Base-by-base conservation (phyloP, 2,113 vertebrate genomes). In the Archocentrus centrarchus region DNA sequence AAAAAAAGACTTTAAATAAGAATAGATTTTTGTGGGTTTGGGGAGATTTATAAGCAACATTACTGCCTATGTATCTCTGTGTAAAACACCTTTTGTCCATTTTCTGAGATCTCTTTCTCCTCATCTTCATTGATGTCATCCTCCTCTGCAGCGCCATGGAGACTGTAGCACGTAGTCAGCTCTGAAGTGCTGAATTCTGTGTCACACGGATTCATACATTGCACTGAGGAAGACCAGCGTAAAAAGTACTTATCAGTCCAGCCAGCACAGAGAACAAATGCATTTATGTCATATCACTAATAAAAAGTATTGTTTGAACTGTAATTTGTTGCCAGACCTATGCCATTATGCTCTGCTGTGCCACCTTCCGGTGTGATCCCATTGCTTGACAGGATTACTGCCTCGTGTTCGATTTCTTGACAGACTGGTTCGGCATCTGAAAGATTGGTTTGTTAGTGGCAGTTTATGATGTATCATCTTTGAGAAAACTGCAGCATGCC, bases 21-120 rank as follows among this genome's bases (percentile, higher is more conserved):
- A 44, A 77, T 2, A 6, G 78, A 10, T 39, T 59, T 39, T 79
- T 68, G 30, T 47, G 44, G 44, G 32, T 11, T 58, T 24, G 60
- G n/a, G 13, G 15, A 3, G 4, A 47, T 15, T 13, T 44, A 32
- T 11, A 30, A 50, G 41, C 24, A 70, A 11, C 5, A 53, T 32
- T 50, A 9, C 11, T 53, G 0, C 47, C 64, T 37, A 14, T 3
- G 6, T 75, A n/a, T 86, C 13, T 32, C 20, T 53, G 22, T 22
- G 44, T 41, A 24, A 17, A 15, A 2, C 82, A 96, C 94, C 94
- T 93, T 94, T 84, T 95, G 75, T 91, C 93, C 95, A 73, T 96
- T 96, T 84, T 95, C 93, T 47, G 88, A 91, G 37, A 93, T 88
- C 35, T 91, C 79, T 55, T 87, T 80, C 4, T 86, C 79, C 13